Conservation (phyloP, 2,113 vertebrate genomes). For the Neolamprologus modestus region DNA sequence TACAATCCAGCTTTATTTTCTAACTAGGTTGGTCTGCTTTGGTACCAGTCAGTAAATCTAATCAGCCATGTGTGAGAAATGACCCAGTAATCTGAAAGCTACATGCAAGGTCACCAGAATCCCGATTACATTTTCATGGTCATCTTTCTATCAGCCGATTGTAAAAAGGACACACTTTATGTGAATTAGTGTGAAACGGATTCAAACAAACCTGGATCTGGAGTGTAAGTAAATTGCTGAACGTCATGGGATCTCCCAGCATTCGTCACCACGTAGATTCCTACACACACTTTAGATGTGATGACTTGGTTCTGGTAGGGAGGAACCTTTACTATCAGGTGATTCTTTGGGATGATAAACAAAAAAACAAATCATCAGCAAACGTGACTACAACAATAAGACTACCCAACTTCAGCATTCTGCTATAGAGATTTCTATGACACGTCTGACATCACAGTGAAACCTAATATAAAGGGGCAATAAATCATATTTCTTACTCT, state of each 20-base stretch:
- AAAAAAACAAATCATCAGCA: background rate
- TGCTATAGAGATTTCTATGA: background rate
- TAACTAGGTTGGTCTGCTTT: background rate
- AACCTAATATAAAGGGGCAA: background rate
- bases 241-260: constrained; percentile 94
- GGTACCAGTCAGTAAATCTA: background rate
- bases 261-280: constrained; percentile 92
- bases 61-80: background rate
- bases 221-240: constrained; percentile 95
- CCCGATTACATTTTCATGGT: background rate
- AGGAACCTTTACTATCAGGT: constrained; percentile 96
- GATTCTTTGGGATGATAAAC: constrained; percentile 76
- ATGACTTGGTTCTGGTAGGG: constrained; percentile 89
- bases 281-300: constrained; percentile 84
- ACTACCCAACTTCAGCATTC: background rate
- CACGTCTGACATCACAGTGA: background rate
- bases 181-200: background rate
- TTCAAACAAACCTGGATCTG: constrained; percentile 80
- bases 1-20: background rate
- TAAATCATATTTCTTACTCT: background rate
- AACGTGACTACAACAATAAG: background rate
- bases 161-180: background rate
- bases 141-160: background rate
- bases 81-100: background rate
- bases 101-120: background rate